phyloP scores from a whole-genome alignment of 2,113 vertebrate genomes.

The Microtus richardsoni region DNA sequence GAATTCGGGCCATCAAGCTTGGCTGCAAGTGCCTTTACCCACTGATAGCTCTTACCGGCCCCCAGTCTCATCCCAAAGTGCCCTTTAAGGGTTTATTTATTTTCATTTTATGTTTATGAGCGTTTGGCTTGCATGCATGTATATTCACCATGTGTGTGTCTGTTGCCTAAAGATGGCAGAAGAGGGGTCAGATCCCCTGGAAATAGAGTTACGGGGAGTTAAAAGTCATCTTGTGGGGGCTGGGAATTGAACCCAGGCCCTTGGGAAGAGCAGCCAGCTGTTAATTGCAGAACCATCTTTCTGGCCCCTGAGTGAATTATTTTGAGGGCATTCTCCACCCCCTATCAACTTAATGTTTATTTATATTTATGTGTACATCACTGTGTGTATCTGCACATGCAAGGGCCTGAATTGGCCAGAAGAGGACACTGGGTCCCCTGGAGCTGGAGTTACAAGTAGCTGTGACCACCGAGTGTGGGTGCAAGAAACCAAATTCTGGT shows the following conservation, averaged over 20 bases:
- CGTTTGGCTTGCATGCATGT: background rate
- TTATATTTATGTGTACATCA: background rate
- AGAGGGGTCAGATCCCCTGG: background rate
- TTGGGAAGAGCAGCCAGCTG: background rate
- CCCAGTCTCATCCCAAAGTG: too few species aligned
- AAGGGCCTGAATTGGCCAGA: background rate
- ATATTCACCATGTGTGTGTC: background rate
- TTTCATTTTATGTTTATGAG: background rate
- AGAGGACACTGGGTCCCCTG: background rate
- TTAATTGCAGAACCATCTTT: background rate
- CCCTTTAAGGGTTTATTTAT: background rate
- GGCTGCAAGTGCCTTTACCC: too few species aligned
- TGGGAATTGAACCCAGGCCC: background rate
- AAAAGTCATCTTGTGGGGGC: background rate
- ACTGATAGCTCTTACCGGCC: background rate
- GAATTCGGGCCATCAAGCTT: too few species aligned
- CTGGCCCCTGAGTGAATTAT: background rate
- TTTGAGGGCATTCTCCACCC: fast-evolving
- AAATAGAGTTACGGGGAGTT: background rate
- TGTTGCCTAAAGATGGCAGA: background rate
- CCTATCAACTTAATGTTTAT: too few species aligned
- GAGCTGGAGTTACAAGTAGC: background rate
- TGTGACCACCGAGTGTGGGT: background rate
- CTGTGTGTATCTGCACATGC: too few species aligned
- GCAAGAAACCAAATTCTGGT: background rate